Evolutionary conservation across 2,797 vertebrate species (phyloP).

Genomic region (Onychomys arenicola): DNA sequence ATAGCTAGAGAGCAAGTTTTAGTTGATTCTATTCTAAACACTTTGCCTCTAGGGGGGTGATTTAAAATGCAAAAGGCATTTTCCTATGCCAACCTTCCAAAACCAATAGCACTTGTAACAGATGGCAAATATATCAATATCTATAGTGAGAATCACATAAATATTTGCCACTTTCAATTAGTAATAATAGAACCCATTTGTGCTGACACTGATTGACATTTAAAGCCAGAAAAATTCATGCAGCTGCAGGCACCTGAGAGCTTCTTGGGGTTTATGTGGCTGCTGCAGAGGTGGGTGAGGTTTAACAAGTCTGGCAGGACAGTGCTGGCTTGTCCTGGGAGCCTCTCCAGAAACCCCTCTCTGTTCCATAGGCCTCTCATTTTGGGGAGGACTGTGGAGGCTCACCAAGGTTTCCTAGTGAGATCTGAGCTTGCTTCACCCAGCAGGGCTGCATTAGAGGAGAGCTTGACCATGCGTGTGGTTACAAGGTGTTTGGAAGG

Average conservation of each 20-base stretch:
- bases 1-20: background rate
- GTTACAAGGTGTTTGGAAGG: too few species aligned
- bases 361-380: background rate
- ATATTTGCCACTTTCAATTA: background rate
- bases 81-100: background rate
- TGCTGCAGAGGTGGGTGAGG: background rate
- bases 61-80: constrained; percentile 14
- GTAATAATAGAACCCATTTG: background rate
- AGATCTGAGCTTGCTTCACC: too few species aligned
- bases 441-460: too few species aligned
- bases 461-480: too few species aligned
- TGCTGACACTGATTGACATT: background rate
- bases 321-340: background rate
- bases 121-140: background rate
- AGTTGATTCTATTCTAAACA: background rate
- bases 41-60: background rate
- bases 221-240: background rate
- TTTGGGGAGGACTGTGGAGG: background rate
- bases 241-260: background rate
- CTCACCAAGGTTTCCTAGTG: too few species aligned
- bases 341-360: background rate
- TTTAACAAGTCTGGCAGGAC: background rate
- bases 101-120: background rate
- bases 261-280: fast-evolving
- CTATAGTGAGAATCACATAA: background rate